Evolutionary conservation across 2,113 vertebrate genomes (phyloP).

Genomic region (Colaptes auratus): DNA sequence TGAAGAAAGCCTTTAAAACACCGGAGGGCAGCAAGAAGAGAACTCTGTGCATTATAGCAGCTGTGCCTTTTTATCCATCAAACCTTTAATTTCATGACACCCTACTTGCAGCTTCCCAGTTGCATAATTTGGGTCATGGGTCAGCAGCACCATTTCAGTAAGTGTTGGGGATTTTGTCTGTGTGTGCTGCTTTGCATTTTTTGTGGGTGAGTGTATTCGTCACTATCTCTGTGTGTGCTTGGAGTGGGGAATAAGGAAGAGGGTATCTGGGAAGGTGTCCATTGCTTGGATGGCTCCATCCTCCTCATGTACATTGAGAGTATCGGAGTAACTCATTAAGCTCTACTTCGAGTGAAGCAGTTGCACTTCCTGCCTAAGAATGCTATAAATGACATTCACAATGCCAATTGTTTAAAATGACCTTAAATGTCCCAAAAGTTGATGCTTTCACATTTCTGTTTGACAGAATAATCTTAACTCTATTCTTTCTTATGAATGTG

Average conservation of each 20-base stretch:
- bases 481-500: neutral
- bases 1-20: neutral
- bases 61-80: neutral
- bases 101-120: neutral
- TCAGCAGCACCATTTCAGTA: neutral
- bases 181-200: neutral
- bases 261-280: neutral
- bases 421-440: neutral
- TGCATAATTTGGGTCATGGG: fast-evolving
- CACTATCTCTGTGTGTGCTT: neutral
- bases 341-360: neutral
- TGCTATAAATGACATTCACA: neutral
- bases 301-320: neutral
- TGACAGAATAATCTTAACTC: neutral
- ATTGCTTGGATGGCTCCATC: neutral
- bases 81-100: neutral
- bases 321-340: neutral
- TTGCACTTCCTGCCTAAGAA: neutral
- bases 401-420: neutral
- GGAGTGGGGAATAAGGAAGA: neutral
- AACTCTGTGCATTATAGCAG: neutral
- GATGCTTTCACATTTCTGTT: neutral
- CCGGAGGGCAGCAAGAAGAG: neutral
- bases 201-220: neutral
- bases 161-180: neutral